phyloP scores from a whole-genome alignment of 2,888 invertebrate species.

The Pardosa pseudoannulata region DNA sequence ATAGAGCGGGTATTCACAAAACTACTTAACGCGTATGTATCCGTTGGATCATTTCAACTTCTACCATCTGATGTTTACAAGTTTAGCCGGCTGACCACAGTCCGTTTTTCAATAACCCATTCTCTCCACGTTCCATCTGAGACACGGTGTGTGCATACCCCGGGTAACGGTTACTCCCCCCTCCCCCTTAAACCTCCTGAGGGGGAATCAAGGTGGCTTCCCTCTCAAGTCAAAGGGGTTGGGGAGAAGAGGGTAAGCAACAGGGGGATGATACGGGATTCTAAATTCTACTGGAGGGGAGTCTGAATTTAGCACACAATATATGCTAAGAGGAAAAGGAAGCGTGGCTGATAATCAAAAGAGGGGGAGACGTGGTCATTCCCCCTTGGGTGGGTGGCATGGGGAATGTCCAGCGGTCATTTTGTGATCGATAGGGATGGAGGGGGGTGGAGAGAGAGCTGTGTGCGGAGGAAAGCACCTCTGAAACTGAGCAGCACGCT shows the following conservation, averaged over 20 bases:
- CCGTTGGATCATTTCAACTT: too few relatives aligned
- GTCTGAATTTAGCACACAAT: background rate
- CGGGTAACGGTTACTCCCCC: too few relatives aligned
- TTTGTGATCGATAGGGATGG: slow-evolving; percentile 8
- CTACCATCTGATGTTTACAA: too few relatives aligned
- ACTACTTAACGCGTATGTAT: too few relatives aligned
- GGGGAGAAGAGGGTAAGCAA: background rate
- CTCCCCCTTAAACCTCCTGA: too few relatives aligned
- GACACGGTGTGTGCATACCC: too few relatives aligned
- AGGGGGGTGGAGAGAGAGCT: background rate
- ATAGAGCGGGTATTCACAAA: too few relatives aligned
- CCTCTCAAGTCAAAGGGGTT: too few relatives aligned
- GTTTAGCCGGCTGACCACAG: too few relatives aligned
- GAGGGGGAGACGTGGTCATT: background rate
- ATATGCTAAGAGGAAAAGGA: background rate
- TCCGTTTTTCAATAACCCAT: too few relatives aligned
- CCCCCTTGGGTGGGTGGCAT: background rate
- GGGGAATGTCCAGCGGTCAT: slow-evolving; percentile 19
- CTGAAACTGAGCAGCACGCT: background rate
- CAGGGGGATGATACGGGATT: background rate
- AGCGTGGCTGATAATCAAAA: background rate
- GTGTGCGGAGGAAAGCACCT: background rate
- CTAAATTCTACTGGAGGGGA: background rate
- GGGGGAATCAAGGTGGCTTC: too few relatives aligned
- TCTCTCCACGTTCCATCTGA: too few relatives aligned